phyloP scores from a whole-genome alignment of 2,797 vertebrate genomes.

The Urophycis tenuis region DNA sequence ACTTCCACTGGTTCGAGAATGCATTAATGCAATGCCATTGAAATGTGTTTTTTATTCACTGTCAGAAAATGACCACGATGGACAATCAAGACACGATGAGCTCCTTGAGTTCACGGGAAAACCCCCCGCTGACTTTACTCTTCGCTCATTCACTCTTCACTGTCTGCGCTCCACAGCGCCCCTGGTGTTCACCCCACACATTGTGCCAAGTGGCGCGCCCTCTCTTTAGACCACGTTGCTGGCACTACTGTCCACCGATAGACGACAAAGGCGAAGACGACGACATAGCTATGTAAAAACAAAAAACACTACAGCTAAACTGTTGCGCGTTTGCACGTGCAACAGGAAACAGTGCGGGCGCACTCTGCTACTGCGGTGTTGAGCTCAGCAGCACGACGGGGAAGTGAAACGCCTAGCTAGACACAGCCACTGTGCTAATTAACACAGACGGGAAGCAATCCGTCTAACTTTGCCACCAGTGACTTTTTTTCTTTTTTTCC shows the following conservation, averaged over 20 bases:
- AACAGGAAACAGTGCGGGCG: not conserved
- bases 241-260: not conserved
- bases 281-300: not conserved
- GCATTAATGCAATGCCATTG: not conserved
- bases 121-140: not conserved
- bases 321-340: not conserved
- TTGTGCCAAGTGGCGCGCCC: not conserved
- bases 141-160: no score
- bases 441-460: not conserved
- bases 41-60: not conserved
- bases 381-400: not conserved
- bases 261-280: not conserved
- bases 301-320: not conserved
- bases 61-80: not conserved
- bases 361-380: not conserved
- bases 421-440: not conserved
- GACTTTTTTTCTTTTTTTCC: not conserved
- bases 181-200: not conserved
- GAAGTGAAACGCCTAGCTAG: not conserved
- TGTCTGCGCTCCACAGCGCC: not conserved
- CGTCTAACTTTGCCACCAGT: not conserved
- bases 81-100: not conserved
- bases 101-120: not conserved
- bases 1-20: not conserved
- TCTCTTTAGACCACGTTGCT: no score